Evolutionary conservation across 2,888 invertebrate genomes (phyloP), one percentile per base, ranked within the genome.

Genomic region (Oscheius sp.): DNA sequence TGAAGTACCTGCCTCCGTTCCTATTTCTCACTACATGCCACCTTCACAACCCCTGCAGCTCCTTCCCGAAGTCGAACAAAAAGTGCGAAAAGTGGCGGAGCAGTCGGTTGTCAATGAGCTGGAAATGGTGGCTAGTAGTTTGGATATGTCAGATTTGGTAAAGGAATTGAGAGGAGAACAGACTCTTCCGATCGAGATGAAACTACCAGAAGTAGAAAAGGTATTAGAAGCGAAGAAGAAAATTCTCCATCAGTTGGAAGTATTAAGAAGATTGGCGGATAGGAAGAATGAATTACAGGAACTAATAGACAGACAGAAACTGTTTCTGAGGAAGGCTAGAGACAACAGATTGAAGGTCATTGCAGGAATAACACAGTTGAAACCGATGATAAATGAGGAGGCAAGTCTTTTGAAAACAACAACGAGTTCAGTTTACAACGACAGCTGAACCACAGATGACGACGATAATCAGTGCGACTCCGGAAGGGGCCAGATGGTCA

Each of bases 101-200:
- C 59, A 59, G 44, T 59, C 59, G n/a, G 59, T 59, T 12, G 17
- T 59, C 3, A 59, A 59, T 41, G 59, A 59, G 6, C 28, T 59
- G 44, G 59, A 59, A n/a, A n/a, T 59, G 17, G 44, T 41, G 14
- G 59, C 59, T n/a, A 44, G 59, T 4, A 59, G 59, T 44, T 28
- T 59, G 44, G 26, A 59, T 44, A 59, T 59, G 59, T 17, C 41
- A 9, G 59, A 59, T 28, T 26, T 59, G 28, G 59, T 59, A 6
- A 59, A 41, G 17, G 44, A 59, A 28, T 30, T 59, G 24, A n/a
- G 44, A 17, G 59, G 59, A 44, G 59, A 59, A 24, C 59, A 59
- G 24, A 24, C 26, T 2, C 41, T 59, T 1, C 59, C 59, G 8
- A 28, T 28, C 2, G 41, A 44, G 14, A 22, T 59, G 24, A 26